Percentiles rank a stretch among this genome's conserved stretches.
phyloP scores from a whole-genome alignment of 2,888 invertebrate genomes.

The Nephrotoma guestfalica region DNA sequence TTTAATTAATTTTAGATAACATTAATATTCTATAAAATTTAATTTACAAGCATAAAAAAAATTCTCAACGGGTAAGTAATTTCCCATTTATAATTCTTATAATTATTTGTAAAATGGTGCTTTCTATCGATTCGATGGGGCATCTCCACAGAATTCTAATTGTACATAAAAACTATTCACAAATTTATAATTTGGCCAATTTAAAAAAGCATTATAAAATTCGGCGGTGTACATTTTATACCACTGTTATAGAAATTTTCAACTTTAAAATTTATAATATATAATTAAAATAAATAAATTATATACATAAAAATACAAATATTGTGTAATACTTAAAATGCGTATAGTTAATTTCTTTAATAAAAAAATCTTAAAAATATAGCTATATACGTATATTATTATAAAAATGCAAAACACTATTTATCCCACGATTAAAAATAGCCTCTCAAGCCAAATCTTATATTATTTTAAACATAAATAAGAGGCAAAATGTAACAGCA shows the following conservation, averaged over 20 bases:
- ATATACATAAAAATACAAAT: background rate
- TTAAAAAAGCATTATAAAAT: background rate
- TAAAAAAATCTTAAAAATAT: background rate
- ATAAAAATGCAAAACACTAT: background rate
- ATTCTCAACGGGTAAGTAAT: background rate
- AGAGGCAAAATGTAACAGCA: background rate
- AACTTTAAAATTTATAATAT: background rate
- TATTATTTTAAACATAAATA: background rate
- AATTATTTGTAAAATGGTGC: background rate
- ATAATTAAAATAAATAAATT: background rate
- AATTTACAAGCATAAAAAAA: background rate
- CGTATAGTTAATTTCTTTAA: background rate
- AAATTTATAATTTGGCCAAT: background rate
- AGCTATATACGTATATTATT: background rate
- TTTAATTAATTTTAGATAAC: background rate
- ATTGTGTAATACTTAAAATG: background rate
- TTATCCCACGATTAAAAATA: background rate
- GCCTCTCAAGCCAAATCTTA: background rate
- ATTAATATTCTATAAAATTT: background rate
- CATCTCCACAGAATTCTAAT: background rate
- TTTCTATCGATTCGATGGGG: background rate
- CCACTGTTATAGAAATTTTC: background rate
- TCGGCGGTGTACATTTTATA: background rate
- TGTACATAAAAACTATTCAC: background rate
- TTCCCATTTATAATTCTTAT: background rate